Evolutionary conservation across 2,888 invertebrate species (phyloP).

Genomic region (Platerodrilus igneus): DNA sequence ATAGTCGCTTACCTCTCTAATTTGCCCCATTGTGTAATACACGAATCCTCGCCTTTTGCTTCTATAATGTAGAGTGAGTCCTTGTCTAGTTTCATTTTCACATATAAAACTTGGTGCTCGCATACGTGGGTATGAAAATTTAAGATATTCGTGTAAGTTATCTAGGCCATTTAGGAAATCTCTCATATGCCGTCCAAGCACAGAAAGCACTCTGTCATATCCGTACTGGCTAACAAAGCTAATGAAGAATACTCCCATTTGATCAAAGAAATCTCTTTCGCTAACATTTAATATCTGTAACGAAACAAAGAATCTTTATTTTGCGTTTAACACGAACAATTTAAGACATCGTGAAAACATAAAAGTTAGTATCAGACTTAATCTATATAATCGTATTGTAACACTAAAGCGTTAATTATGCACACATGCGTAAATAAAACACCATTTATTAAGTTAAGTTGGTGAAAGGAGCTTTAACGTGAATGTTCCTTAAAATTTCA

Average conservation of each 20-base stretch:
- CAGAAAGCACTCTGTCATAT: constrained; percentile 86
- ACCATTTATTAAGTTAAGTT: too few species aligned
- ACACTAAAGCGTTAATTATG: not conserved
- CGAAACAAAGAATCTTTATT: too few species aligned
- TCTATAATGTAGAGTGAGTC: constrained; percentile 88
- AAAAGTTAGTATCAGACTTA: not conserved
- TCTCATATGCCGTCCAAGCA: constrained; percentile 87
- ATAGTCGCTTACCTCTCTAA: constrained; percentile 73
- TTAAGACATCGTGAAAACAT: not conserved
- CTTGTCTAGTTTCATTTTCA: constrained; percentile 89
- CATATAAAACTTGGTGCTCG: constrained; percentile 95
- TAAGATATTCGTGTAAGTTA: constrained; percentile 94
- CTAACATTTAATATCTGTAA: constrained; percentile 78
- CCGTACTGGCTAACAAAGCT: constrained; percentile 92
- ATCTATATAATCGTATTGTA: too few species aligned
- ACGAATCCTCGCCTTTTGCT: constrained; percentile 91
- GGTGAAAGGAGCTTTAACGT: too few species aligned
- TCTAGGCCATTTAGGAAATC: constrained; percentile 95
- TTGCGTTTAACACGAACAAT: not conserved
- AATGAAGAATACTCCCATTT: constrained; percentile 92
- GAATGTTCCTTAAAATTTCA: too few species aligned
- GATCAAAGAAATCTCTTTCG: constrained; percentile 87
- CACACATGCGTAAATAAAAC: too few species aligned
- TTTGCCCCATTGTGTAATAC: constrained; percentile 96
- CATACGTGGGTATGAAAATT: constrained; percentile 90